phyloP scores from a whole-genome alignment of 2,888 invertebrate genomes.

The Stramonita haemastoma region DNA sequence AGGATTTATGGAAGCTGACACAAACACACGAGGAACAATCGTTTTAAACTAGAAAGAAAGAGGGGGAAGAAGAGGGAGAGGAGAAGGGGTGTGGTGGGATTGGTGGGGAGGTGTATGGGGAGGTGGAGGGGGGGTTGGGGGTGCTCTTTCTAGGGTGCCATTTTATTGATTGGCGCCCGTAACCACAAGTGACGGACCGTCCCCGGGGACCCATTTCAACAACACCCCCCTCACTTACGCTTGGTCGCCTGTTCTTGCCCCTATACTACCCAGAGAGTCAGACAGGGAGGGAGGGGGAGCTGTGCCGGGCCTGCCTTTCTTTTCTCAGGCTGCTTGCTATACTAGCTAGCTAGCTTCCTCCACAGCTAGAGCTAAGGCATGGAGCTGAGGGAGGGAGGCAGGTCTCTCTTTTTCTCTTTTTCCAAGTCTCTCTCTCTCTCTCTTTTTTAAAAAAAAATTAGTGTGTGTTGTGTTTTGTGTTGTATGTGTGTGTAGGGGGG shows the following conservation, averaged over 20 bases:
- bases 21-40: slow-evolving; percentile 35
- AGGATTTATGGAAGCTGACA: slow-evolving; percentile 33
- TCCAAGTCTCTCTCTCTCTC: background rate
- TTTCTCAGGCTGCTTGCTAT: too few species aligned
- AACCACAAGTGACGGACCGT: slow-evolving; percentile 39
- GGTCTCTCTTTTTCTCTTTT: background rate
- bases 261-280: background rate
- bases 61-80: too few species aligned
- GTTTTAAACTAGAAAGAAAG: slow-evolving; percentile 23
- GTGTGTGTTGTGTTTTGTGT: too few species aligned
- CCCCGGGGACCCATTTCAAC: slow-evolving; percentile 36
- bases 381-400: background rate
- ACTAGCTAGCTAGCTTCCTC: too few species aligned
- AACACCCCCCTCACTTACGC: slow-evolving; percentile 40
- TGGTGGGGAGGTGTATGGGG: too few species aligned
- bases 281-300: background rate
- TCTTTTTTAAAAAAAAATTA: background rate
- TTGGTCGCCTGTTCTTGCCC: slow-evolving; percentile 12
- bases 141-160: slow-evolving; percentile 31
- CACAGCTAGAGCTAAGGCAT: too few species aligned
- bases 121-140: background rate
- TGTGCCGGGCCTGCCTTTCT: too few species aligned
- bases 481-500: background rate
- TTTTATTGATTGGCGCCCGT: slow-evolving; percentile 41
- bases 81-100: too few species aligned